phyloP scores from a whole-genome alignment of 2,888 invertebrate species.

The Rhagium mordax region DNA sequence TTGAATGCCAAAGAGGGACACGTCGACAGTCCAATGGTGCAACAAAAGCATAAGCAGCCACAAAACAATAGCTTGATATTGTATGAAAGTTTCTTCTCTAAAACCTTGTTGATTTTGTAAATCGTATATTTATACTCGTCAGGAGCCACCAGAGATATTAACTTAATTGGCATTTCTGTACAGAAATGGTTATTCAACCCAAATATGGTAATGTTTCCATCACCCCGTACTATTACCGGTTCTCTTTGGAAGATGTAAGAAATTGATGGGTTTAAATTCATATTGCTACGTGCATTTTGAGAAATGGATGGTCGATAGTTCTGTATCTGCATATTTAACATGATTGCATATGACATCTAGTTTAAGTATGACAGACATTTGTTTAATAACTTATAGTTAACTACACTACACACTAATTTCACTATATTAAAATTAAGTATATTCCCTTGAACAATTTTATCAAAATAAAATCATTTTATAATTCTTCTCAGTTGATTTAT shows the following conservation, averaged over 20 bases:
- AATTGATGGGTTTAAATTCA: neutral
- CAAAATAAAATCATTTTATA: too few species aligned
- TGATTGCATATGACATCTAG: conserved; percentile 15
- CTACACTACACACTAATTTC: neutral
- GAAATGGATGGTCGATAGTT: neutral
- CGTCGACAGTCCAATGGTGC: conserved; percentile 58
- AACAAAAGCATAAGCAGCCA: conserved; percentile 57
- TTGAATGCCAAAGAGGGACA: conserved; percentile 54
- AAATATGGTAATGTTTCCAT: conserved; percentile 58
- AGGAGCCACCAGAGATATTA: conserved; percentile 56
- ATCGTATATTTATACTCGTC: conserved; percentile 60
- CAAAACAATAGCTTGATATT: conserved; percentile 54
- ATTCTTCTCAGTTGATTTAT: too few species aligned
- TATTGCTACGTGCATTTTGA: neutral
- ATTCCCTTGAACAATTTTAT: too few species aligned
- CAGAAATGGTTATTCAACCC: conserved; percentile 59
- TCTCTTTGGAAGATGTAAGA: conserved; percentile 38
- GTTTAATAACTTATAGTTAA: neutral
- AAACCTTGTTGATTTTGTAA: conserved; percentile 52
- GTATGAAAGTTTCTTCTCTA: conserved; percentile 47
- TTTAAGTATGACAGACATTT: conserved; percentile 13
- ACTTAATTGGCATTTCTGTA: conserved; percentile 53
- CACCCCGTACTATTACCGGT: conserved; percentile 54
- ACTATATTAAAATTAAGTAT: too few species aligned
- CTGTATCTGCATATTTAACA: conserved; percentile 12